Evolutionary conservation across 92 coral and sea anemone species (phyloP).

Genomic region (Umimayanthus chanpuru): DNA sequence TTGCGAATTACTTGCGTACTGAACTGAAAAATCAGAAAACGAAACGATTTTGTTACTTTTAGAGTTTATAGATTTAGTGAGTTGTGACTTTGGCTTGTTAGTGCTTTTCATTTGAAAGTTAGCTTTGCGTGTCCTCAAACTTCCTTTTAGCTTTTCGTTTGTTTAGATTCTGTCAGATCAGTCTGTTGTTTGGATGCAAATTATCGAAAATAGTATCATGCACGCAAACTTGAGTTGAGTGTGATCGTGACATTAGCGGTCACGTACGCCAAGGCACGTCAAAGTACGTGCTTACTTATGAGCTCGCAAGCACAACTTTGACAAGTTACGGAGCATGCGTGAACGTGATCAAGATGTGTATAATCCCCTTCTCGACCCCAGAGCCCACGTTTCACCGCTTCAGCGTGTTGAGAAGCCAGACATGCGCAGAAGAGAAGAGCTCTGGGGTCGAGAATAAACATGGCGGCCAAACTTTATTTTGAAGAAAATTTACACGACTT

Average conservation of each 20-base stretch:
- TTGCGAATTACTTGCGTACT: too few species aligned
- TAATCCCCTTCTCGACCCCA: too few species aligned
- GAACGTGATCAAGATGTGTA: neutral
- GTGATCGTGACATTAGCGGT: neutral
- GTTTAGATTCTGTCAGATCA: neutral
- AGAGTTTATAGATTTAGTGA: too few species aligned
- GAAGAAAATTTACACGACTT: too few species aligned
- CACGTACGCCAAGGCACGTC: neutral
- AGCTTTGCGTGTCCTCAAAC: neutral
- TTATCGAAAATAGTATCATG: neutral
- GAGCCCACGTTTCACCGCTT: too few species aligned
- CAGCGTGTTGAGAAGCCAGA: too few species aligned
- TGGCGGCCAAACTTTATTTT: neutral
- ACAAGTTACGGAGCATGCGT: neutral
- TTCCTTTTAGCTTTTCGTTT: neutral
- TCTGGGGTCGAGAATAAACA: too few species aligned
- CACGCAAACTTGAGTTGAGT: neutral
- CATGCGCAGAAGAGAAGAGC: too few species aligned
- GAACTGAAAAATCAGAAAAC: too few species aligned
- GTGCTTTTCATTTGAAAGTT: too few species aligned
- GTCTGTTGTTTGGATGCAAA: neutral
- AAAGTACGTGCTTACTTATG: neutral
- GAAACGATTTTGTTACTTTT: too few species aligned
- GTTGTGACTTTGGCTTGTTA: too few species aligned
- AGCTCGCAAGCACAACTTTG: neutral